These are phyloP conservation scores for Cottus gobio DNA, from an alignment of 2,113 vertebrate species.

Conservation along the genomic window DNA sequence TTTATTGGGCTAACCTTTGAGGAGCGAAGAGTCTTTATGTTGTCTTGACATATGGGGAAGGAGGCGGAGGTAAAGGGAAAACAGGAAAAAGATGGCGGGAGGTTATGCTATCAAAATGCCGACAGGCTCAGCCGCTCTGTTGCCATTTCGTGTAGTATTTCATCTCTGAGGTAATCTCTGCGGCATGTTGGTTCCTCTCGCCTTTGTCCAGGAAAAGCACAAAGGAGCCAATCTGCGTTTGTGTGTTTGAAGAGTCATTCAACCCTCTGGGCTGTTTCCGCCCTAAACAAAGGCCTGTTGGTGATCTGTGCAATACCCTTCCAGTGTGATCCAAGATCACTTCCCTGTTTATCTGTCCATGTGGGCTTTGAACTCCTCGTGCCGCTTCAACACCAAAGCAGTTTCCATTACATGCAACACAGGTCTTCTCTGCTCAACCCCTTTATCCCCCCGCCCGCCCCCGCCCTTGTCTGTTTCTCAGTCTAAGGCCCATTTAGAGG, in stretches of 20 bases:
- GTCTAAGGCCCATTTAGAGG: background rate
- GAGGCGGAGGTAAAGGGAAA: constrained; percentile 37
- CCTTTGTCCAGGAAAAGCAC: constrained; percentile 43
- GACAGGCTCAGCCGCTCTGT: constrained; percentile 53
- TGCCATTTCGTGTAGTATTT: constrained; percentile 68
- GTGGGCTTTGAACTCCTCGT: constrained; percentile 30
- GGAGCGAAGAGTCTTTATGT: constrained; percentile 49
- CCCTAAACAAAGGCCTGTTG: constrained; percentile 44
- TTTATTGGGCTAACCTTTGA: constrained; percentile 75
- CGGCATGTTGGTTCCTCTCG: constrained; percentile 26
- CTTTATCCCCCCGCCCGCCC: too few relatives aligned
- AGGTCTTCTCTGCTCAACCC: background rate
- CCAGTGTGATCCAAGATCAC: constrained; percentile 36
- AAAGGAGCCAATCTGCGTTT: constrained; percentile 53
- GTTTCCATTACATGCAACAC: background rate
- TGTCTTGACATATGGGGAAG: constrained; percentile 58
- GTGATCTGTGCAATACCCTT: constrained; percentile 53
- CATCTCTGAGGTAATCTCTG: constrained; percentile 60
- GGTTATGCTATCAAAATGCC: constrained; percentile 50
- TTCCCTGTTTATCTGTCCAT: constrained; percentile 20
- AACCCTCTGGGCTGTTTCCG: constrained; percentile 46
- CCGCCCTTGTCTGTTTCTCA: background rate
- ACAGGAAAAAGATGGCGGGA: constrained; percentile 37
- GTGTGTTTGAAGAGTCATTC: constrained; percentile 53
- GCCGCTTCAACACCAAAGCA: constrained; percentile 21